Evolutionary conservation across 2,113 vertebrate genomes (phyloP).

Genomic region (Podarcis cretensis): DNA sequence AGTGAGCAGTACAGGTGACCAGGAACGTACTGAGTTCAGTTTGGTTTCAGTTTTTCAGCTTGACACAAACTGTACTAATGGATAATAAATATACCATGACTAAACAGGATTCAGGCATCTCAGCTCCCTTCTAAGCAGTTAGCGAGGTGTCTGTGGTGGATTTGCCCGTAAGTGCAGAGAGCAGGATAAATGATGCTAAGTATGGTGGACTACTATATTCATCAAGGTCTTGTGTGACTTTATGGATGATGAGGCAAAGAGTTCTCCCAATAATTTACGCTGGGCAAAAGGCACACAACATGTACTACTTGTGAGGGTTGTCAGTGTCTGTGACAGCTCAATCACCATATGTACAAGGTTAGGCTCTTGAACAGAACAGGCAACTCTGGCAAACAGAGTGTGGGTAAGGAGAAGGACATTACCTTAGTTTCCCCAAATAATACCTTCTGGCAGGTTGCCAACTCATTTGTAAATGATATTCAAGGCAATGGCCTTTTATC

Average conservation of each 20-base stretch:
- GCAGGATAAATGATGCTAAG: not conserved
- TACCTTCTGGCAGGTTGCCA: not conserved
- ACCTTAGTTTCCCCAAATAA: constrained; percentile 20
- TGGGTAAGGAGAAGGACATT: not conserved
- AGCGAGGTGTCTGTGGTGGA: not conserved
- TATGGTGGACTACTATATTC: not conserved
- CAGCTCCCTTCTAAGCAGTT: constrained; percentile 19
- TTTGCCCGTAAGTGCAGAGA: not conserved
- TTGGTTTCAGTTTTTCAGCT: not conserved
- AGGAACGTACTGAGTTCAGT: not conserved
- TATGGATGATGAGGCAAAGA: constrained; percentile 27
- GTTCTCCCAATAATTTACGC: not conserved
- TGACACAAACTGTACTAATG: not conserved
- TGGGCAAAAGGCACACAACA: constrained; percentile 14
- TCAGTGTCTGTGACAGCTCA: constrained; percentile 12
- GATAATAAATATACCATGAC: not conserved
- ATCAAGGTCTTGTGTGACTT: constrained; percentile 5
- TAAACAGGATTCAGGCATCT: not conserved
- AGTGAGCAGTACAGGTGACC: not conserved
- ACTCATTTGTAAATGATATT: constrained; percentile 38
- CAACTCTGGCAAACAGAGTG: not conserved
- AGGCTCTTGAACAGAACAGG: constrained; percentile 9
- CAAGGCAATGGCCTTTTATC: not conserved
- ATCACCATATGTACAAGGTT: not conserved
- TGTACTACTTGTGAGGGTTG: not conserved